A percentile compares a stretch with the other conserved stretches of the same genome.
These are phyloP conservation scores for Paraescarpia echinospica DNA, from an alignment of 1,140 invertebrate species.

Conservation along the genomic window DNA sequence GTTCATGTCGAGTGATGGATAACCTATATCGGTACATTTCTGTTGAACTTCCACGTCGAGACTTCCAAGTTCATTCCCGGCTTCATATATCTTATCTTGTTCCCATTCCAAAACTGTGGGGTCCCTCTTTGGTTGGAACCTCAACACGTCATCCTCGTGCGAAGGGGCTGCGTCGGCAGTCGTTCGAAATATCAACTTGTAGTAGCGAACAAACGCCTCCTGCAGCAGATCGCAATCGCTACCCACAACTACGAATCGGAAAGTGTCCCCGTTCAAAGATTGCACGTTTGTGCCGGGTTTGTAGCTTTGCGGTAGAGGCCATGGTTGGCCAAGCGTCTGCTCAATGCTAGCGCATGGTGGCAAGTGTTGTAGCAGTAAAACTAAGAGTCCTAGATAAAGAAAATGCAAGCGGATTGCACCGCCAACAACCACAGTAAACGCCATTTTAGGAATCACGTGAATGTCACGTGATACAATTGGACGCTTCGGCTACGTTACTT, in stretches of 20 bases:
- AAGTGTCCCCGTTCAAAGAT: not conserved
- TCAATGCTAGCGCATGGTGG: not conserved
- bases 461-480: not conserved
- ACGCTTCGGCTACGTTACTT: not conserved
- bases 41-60: not conserved
- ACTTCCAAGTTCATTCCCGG: not conserved
- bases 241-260: constrained; percentile 11
- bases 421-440: not conserved
- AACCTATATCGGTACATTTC: not conserved
- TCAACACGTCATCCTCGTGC: not conserved
- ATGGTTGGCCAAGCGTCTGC: constrained; percentile 13
- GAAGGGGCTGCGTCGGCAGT: not conserved
- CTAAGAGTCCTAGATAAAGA: not conserved
- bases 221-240: not conserved
- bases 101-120: not conserved
- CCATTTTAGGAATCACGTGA: not conserved
- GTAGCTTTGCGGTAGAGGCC: constrained; percentile 30
- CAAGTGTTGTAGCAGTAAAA: not conserved
- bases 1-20: constrained; percentile 21
- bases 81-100: constrained; percentile 2
- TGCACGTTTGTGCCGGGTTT: constrained; percentile 11
- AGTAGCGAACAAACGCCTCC: not conserved
- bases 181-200: not conserved
- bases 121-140: not conserved
- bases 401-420: not conserved